Base-by-base conservation (phyloP, 2,888 invertebrate species). In the Dryobota labecula region DNA sequence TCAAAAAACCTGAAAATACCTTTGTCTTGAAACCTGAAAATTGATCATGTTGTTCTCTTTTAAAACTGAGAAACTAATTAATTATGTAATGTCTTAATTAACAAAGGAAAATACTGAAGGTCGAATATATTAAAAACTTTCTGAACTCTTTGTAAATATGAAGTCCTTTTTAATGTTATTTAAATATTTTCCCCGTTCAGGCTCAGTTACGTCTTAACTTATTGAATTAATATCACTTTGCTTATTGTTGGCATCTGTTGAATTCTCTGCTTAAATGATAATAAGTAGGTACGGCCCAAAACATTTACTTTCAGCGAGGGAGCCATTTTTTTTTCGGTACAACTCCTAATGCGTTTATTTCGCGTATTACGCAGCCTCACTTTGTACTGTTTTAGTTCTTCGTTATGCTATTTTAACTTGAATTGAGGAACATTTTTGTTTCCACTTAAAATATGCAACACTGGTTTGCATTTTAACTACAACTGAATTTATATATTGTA, bases 171-270 rank as follows among this genome's bases (percentile, higher is more conserved):
- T 56, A 63, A 78, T 47, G 20, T 76, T 49, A 81, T 57, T 65
- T 64, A 47, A 81, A 76, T 76, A 67, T 76, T 76, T 53, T 30
- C 53, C 8, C 27, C 41, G 43, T 80, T 51, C 9, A 41, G 60
- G 33, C 76, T 56, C 38, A 18, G 66, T 76, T 66, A 33, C 49
- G 58, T 75, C n/a, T 62, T 30, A 76, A 80, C 43, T 64, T 70
- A 64, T 76, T 45, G 81, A 77, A 77, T 78, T 61, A 70, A 65
- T 70, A 82, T 65, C 60, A 62, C 65, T 77, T 62, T 49, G 72
- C 43, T 63, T 76, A 69, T 80, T 81, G 58, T 63, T 77, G 54
- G 77, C 81, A 69, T 81, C 77, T 81, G 77, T 76, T 69, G 63
- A 36, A 45, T 69, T 49, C 27, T 53, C 3, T 38, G 58, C 18